Evolutionary conservation across 2,113 vertebrate species (phyloP), one percentile per base, ranked within the genome.

Genomic region (Castor canadensis): DNA sequence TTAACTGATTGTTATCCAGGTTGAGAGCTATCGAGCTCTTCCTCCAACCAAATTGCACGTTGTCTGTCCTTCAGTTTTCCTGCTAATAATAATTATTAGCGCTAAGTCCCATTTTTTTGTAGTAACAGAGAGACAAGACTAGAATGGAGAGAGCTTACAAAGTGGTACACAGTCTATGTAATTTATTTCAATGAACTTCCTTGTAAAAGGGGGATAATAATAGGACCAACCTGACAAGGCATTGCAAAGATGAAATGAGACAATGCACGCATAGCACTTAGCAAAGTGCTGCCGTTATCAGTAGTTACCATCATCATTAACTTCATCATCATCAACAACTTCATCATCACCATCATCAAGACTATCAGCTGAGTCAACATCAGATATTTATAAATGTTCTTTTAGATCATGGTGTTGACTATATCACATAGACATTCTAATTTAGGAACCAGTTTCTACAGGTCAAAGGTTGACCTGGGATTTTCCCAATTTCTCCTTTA

Each of bases 1-100:
- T 97, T 98, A 97, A 98, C 97, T 96, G 94, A 96, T 97, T 97
- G 91, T 97, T 97, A 92, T 80, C 97, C 97, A 97, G 89, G 87
- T 87, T 92, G 95, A 97, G 76, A 96, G 58, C 73, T 52, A 91
- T 79, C 1, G 0, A 80, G 69, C 52, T 96, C 86, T 96, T 93
- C 82, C 93, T 97, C 82, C 76, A 80, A 75, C 72, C 89, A 92
- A 87, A 97, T 49, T 95, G 91, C 47, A 79, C 0, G 0, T 77
- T 89, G 92, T 93, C 95, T 93, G 69, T 94, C 83, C 88, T 87
- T 67, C 56, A 66, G 60, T 83, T 88, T 95, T 85, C 89, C 83
- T 86, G 86, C 71, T 97, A 93, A 96, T 95, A 91, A 87, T 71
- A 94, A 95, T 95, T 96, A 96, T 96, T 96, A 94, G 82, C 67